Conservation (phyloP, 2,113 vertebrate genomes). For the Daboia siamensis region DNA sequence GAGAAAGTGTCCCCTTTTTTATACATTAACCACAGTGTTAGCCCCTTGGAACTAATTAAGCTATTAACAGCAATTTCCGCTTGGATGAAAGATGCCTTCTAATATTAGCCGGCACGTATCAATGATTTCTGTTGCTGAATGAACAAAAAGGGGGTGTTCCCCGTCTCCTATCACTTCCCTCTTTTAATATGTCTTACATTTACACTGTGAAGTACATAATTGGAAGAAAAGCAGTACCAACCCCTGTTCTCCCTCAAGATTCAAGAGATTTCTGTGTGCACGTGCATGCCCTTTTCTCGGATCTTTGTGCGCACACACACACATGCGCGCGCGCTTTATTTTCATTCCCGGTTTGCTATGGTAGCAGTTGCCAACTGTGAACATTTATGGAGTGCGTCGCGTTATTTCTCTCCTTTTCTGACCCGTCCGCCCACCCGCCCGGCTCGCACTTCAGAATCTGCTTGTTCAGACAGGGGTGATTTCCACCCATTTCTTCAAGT, state of each 20-base stretch:
- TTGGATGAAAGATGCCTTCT: neutral
- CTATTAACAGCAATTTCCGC: neutral
- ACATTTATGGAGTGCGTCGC: neutral
- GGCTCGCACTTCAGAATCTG: too few species aligned
- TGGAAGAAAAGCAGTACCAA: neutral
- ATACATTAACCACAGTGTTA: neutral
- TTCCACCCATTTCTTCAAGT: neutral
- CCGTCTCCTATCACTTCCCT: neutral
- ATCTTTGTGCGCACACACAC: neutral
- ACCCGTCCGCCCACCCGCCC: neutral
- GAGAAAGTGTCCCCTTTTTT: neutral
- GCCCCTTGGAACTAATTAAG: conserved; percentile 6
- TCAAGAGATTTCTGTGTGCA: neutral
- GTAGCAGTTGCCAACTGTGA: neutral
- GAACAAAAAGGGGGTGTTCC: neutral
- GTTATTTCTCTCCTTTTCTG: neutral
- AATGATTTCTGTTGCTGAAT: neutral
- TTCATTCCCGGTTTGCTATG: neutral
- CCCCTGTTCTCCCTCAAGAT: neutral
- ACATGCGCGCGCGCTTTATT: neutral
- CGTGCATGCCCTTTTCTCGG: neutral
- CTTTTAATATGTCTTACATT: neutral
- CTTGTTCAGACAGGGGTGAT: neutral
- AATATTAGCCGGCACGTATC: neutral
- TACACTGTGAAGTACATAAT: neutral